phyloP scores from a whole-genome alignment of 2,113 vertebrate species.

The Nothocercus nigrocapillus region DNA sequence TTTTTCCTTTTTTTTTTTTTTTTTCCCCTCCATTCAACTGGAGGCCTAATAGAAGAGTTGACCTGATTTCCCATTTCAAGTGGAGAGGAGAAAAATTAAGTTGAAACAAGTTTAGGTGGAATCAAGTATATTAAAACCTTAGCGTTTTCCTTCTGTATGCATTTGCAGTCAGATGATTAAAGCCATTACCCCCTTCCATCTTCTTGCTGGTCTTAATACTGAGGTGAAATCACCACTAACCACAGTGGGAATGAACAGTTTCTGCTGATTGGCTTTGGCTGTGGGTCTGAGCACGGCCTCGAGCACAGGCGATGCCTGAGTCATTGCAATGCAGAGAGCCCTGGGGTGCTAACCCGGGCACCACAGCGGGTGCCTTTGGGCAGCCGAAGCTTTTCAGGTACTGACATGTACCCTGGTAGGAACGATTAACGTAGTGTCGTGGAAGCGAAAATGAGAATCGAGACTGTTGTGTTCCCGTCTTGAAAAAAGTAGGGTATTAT shows the following conservation, averaged over 20 bases:
- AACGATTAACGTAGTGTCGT: background rate
- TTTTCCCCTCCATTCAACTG: background rate
- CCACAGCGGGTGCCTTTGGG: background rate
- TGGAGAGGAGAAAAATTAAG: background rate
- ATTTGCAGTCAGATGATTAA: background rate
- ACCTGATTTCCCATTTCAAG: conserved; percentile 18
- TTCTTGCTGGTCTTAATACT: background rate
- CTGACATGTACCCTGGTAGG: background rate
- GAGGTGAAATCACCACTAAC: background rate
- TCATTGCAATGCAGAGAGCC: background rate
- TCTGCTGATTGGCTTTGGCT: background rate
- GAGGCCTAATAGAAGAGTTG: background rate
- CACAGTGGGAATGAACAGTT: background rate
- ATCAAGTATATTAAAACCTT: background rate
- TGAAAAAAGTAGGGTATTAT: background rate
- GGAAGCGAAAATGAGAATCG: background rate
- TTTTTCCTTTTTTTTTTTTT: background rate
- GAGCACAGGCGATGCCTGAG: background rate
- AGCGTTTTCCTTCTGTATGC: background rate
- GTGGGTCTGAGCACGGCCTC: background rate
- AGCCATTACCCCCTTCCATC: background rate
- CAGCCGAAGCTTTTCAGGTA: background rate
- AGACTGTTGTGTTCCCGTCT: background rate
- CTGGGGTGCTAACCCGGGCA: background rate
- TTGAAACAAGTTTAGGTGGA: background rate